Evolutionary conservation across 2,888 invertebrate species (phyloP), one percentile per base, ranked within the genome.

Genomic region (Rotaria magnacalcarata): DNA sequence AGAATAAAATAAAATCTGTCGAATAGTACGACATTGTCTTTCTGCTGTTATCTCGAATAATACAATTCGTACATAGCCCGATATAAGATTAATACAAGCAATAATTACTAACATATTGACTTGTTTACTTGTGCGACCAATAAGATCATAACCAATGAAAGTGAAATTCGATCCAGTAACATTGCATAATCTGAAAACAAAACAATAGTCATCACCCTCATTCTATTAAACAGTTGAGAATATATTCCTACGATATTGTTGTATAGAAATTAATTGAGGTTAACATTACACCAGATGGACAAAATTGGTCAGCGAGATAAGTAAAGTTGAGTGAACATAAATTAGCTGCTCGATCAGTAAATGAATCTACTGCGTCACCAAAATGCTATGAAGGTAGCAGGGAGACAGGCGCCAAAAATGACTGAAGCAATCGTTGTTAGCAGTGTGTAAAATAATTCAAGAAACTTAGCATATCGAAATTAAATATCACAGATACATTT

Each of bases 31-130:
- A 19, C 91, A 89, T 89, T 93, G 93, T 86, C 91, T 88, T 87
- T 92, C 91, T 14, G 91, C 90, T 2, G 91, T 89, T 10, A 89
- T 88, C 88, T 90, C 89, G 90, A 91, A 92, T 87, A 90, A 90
- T 7, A 89, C 87, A 11, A 92, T 90, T 89, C 91, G 89, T 10
- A 89, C 85, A 87, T 91, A 91, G 0, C 89, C 90, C 27, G 27
- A n/a, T n/a, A 60, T n/a, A 60, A 60, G 27, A 60, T 27, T n/a
- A 60, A 60, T 4, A 60, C 11, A n/a, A 11, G n/a, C n/a, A 60
- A 60, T 60, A 2, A 27, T n/a, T 27, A 60, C 14, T 2, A 60
- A 6, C 10, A n/a, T 27, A 27, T 10, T 27, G 2, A 60, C 4
- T 27, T 27, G 27, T 27, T 8, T 60, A 7, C 3, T 60, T 60